Base-by-base conservation (phyloP, 30 jellyfish, hydroid and myxozoan species). In the Phacellophora camtschatica region DNA sequence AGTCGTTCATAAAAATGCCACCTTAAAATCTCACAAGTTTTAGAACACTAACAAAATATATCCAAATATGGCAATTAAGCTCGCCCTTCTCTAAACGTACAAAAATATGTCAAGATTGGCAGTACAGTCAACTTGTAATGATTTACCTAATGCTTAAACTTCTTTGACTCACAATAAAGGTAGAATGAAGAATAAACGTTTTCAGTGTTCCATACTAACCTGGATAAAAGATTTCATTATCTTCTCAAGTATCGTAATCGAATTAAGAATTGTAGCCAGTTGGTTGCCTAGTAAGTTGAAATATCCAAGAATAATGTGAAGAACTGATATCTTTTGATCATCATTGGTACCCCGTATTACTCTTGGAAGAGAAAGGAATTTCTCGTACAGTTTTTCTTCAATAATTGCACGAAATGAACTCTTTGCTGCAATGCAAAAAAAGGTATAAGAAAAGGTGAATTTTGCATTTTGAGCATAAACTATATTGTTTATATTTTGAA, bases 351-450 rank as follows among this genome's bases (percentile, higher is more conserved):
- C 53, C 33, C 69, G 46, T 90, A 90, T 83, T 18, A 90, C 48
- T 42, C 98, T 71, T 65, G 98, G 98, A 64, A 90, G 46, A 16
- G 96, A 77, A 18, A 90, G 67, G 12, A 90, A 57, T 33, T 45
- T 74, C 11, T 76, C 74, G 71, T 90, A 64, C 66, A 84, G 42
- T 33, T 79, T 83, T 18, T 76, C 96, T 42, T 83, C 79, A 4
- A 83, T 33, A 5, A 63, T 23, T 42, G 66, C 57, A 12, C 42
- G 11, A 1, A 84, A 51, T 11, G 91, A 82, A n/a, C 35, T 29
- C 9, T 85, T 56, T 33, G 74, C 98, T 90, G 50, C n/a, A 66
- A 75, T 3, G 27, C 23, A 5, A 42, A 30, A 48, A n/a, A n/a
- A n/a, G n/a, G n/a, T n/a, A n/a, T n/a, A n/a, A n/a, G n/a, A n/a